A percentile compares a stretch with the other conserved stretches of the same genome.
phyloP scores from a whole-genome alignment of 2,888 invertebrate genomes.

The Electrophaes corylata region DNA sequence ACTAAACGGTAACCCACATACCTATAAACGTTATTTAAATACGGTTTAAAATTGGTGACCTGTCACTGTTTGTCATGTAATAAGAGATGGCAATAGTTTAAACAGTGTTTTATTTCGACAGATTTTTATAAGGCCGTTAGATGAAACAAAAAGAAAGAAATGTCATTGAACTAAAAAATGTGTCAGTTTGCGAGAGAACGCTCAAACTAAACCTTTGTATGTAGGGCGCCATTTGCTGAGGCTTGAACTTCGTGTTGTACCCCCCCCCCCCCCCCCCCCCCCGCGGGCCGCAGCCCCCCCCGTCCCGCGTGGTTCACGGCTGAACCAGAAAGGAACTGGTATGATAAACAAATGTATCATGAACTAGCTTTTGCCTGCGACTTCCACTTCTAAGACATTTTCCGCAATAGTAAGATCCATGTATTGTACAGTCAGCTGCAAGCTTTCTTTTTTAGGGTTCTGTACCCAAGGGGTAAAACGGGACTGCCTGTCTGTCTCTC shows the following conservation, averaged over 20 bases:
- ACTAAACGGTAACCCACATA: too few species aligned
- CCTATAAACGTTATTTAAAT: too few species aligned
- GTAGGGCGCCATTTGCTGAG: slow-evolving; percentile 55
- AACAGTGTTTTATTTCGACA: too few species aligned
- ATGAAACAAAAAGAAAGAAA: not conserved
- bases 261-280: not conserved
- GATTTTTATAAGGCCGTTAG: not conserved
- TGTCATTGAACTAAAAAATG: not conserved
- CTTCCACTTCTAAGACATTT: not conserved
- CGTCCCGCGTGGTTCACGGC: slow-evolving; percentile 9
- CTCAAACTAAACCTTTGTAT: slow-evolving; percentile 44
- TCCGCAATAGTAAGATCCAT: too few species aligned
- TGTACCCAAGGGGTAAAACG: too few species aligned
- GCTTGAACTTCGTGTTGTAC: slow-evolving; percentile 51
- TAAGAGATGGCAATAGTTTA: too few species aligned
- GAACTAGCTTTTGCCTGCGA: not conserved
- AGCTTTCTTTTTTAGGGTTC: too few species aligned
- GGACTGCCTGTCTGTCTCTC: too few species aligned
- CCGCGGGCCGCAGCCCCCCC: too few species aligned
- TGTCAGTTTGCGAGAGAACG: not conserved
- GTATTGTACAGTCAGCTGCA: too few species aligned
- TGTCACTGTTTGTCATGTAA: too few species aligned
- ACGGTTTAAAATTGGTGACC: too few species aligned
- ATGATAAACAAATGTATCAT: not conserved
- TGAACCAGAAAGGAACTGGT: slow-evolving; percentile 3